Evolutionary conservation across 1,140 invertebrate species (phyloP).

Genomic region (Panagrolaimus sp.): DNA sequence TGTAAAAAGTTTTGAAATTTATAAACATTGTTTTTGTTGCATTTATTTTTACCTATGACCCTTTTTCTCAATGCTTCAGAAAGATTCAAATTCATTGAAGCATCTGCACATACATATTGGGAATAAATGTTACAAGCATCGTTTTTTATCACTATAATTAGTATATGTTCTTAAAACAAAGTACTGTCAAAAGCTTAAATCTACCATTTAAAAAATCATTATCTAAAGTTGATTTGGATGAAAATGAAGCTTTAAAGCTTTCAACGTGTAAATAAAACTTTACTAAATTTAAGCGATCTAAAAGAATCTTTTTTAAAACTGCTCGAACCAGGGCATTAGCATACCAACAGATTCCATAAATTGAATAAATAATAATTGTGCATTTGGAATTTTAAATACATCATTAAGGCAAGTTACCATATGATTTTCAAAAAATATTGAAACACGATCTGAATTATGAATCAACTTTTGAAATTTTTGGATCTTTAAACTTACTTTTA

Average conservation of each 20-base stretch:
- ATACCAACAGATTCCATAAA: slow-evolving; percentile 9
- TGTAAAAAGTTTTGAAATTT: not conserved
- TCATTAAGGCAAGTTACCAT: not conserved
- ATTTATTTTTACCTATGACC: not conserved
- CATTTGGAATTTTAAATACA: slow-evolving; percentile 1
- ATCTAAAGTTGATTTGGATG: slow-evolving; percentile 3
- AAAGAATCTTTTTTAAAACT: not conserved
- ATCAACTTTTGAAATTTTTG: too few species aligned
- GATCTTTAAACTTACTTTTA: too few species aligned
- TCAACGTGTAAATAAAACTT: slow-evolving; percentile 26
- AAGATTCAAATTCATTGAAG: slow-evolving; percentile 8
- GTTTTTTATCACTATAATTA: slow-evolving; percentile 7
- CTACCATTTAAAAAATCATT: not conserved
- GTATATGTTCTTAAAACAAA: not conserved
- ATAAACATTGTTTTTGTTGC: not conserved
- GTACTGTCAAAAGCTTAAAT: not conserved
- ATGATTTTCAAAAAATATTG: not conserved
- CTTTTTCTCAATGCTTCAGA: slow-evolving; percentile 14
- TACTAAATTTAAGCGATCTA: slow-evolving; percentile 17
- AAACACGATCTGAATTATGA: too few species aligned
- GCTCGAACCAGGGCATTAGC: not conserved
- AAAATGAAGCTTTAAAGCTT: slow-evolving; percentile 21
- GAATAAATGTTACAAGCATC: slow-evolving; percentile 22
- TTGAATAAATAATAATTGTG: slow-evolving; percentile 13
- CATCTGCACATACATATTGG: slow-evolving; percentile 17